Evolutionary conservation across 2,888 invertebrate genomes (phyloP), one percentile per base, ranked within the genome.

Genomic region (Nomada hirtipes): DNA sequence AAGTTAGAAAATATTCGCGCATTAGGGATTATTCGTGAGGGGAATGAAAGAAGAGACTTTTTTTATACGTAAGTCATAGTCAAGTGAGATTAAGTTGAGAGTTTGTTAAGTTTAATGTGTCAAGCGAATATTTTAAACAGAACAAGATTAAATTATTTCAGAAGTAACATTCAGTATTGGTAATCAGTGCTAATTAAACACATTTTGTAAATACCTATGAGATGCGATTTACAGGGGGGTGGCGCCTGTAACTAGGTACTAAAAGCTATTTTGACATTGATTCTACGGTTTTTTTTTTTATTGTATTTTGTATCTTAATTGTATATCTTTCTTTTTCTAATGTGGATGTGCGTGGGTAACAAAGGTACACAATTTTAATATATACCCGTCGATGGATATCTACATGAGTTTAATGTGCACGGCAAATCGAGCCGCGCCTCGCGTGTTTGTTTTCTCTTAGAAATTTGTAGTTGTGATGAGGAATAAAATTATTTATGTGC

Each of bases 401-500:
- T 73, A 61, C 18, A 44, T 55, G 71, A 65, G 50, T 67, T 57
- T 61, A 36, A 69, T 36, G 11, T 47, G 7, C 42, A 50, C 64
- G 57, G 60, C 47, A 60, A 36, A 59, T 68, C 53, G 53, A 64
- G 26, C 55, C 44, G 71, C 64, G 26, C 55, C 67, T 68, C 69
- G 75, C 42, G 55, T 67, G 42, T 67, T 79, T 67, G 57, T 74
- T 68, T 63, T 69, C 74, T 47, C 70, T 76, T 69, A 70, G 75
- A 72, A 84, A 72, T 23, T 29, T 79, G 79, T 79, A 82, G 80
- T 82, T 63, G 77, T 83, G 81, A 84, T 63, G 72, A 83, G 86
- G 70, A 79, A 89, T 90, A 89, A 86, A 90, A 89, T 90, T 91
- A 90, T 88, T 92, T 89, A 92, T 92, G 93, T 93, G 93, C 93